Conservation (phyloP, 2,797 vertebrate genomes). For the Natrix natrix region DNA sequence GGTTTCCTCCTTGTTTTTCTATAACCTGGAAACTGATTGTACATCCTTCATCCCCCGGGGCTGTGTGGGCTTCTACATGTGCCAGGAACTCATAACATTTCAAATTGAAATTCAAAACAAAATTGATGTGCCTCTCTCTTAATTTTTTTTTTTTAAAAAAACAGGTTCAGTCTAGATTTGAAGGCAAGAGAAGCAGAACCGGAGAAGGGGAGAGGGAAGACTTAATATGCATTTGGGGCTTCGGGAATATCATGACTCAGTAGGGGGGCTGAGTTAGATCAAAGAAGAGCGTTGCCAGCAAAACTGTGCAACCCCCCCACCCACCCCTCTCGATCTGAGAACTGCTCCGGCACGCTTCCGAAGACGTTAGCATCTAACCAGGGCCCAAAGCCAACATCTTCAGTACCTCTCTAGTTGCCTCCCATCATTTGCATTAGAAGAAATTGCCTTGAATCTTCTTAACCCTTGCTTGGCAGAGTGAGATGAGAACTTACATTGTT, state of each 20-base stretch:
- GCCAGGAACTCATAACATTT: background rate
- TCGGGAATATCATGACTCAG: background rate
- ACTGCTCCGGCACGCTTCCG: background rate
- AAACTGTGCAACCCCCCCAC: background rate
- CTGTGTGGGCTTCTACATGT: rapidly evolving
- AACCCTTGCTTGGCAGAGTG: background rate
- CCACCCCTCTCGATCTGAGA: background rate
- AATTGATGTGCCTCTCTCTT: background rate
- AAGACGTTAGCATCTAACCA: background rate
- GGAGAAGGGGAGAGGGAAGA: background rate
- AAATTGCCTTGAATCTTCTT: background rate
- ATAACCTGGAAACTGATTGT: background rate
- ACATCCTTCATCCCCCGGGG: background rate
- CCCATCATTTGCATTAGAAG: background rate
- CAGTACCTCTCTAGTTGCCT: background rate
- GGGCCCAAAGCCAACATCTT: background rate
- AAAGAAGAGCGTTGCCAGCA: background rate
- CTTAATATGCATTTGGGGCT: background rate
- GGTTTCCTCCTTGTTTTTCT: rapidly evolving
- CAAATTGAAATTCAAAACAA: background rate
- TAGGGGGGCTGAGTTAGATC: background rate
- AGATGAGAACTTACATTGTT: background rate
- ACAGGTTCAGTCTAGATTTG: background rate
- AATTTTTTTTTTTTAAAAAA: background rate
- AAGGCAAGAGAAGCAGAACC: background rate